Percentiles rank a stretch among this genome's conserved stretches.
Evolutionary conservation across 2,888 invertebrate genomes (phyloP).

Genomic region (Chorisops tibialis): DNA sequence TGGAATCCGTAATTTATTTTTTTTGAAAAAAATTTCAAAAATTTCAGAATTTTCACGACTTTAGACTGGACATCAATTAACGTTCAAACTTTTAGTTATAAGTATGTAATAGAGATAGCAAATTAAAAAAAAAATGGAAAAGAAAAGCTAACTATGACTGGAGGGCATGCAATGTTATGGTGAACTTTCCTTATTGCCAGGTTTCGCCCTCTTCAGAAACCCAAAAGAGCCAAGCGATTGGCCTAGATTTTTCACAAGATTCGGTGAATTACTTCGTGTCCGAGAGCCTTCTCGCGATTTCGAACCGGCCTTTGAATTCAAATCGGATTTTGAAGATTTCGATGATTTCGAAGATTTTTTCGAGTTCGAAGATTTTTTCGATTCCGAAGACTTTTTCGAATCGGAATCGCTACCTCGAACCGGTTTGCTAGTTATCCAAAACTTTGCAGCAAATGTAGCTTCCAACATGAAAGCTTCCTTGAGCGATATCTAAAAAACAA

Average conservation of each 20-base stretch:
- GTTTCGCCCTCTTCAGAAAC: neutral
- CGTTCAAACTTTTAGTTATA: too few relatives aligned
- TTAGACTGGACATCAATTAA: too few relatives aligned
- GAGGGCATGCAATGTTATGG: too few relatives aligned
- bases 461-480: constrained; percentile 69
- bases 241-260: constrained; percentile 7
- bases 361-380: constrained; percentile 8
- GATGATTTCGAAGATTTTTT: constrained; percentile 1
- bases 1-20: too few relatives aligned
- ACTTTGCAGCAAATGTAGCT: constrained; percentile 67
- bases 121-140: too few relatives aligned
- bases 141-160: too few relatives aligned
- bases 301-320: neutral
- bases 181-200: constrained; percentile 11
- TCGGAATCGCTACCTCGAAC: constrained; percentile 47
- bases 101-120: too few relatives aligned
- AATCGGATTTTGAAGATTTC: constrained; percentile 16
- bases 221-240: neutral
- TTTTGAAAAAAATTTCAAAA: too few relatives aligned
- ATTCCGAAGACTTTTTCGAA: constrained; percentile 6
- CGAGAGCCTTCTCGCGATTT: neutral
- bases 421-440: constrained; percentile 72
- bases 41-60: too few relatives aligned
- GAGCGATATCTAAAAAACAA: constrained; percentile 59
- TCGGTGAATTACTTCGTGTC: constrained; percentile 7